Percentiles rank a stretch among this genome's conserved stretches.
Evolutionary conservation across 2,797 vertebrate genomes (phyloP).

Genomic region (Zalophus californianus): DNA sequence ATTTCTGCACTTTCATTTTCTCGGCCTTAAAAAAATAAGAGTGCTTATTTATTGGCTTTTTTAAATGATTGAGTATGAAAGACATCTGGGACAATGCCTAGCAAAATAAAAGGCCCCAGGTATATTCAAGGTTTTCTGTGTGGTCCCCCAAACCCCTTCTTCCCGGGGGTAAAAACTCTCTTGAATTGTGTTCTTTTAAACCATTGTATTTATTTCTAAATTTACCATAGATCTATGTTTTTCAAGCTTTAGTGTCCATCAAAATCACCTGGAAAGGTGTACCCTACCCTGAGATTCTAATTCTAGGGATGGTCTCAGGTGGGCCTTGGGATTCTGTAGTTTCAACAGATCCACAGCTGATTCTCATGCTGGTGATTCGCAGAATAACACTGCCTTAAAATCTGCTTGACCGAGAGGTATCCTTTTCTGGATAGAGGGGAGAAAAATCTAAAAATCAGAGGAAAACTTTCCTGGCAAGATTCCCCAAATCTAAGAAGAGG

Average conservation of each 20-base stretch:
- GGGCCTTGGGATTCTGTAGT: background rate
- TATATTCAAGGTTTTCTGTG: constrained; percentile 4
- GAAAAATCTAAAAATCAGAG: constrained; percentile 51
- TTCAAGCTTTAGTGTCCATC: constrained; percentile 26
- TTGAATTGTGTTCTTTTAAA: constrained; percentile 52
- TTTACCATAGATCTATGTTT: constrained; percentile 29
- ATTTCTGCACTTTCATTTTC: constrained; percentile 38
- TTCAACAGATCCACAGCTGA: background rate
- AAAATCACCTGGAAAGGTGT: constrained; percentile 42
- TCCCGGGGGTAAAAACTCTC: background rate
- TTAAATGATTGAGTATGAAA: constrained; percentile 19
- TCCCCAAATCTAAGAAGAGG: background rate
- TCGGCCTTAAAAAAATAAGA: background rate
- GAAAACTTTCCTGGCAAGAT: constrained; percentile 17
- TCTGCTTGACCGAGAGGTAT: background rate
- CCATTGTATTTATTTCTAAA: constrained; percentile 33
- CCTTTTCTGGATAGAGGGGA: constrained; percentile 50
- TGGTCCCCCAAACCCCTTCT: background rate
- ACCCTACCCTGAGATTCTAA: constrained; percentile 13
- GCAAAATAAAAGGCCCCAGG: constrained; percentile 34
- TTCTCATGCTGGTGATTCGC: constrained; percentile 19
- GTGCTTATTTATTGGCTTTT: background rate
- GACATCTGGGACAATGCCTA: background rate
- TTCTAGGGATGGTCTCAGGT: constrained; percentile 10
- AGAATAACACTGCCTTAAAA: constrained; percentile 20